A percentile compares a stretch with the other conserved stretches of the same genome.
Evolutionary conservation across 1,140 invertebrate species (phyloP).

Genomic region (Idris sp.): DNA sequence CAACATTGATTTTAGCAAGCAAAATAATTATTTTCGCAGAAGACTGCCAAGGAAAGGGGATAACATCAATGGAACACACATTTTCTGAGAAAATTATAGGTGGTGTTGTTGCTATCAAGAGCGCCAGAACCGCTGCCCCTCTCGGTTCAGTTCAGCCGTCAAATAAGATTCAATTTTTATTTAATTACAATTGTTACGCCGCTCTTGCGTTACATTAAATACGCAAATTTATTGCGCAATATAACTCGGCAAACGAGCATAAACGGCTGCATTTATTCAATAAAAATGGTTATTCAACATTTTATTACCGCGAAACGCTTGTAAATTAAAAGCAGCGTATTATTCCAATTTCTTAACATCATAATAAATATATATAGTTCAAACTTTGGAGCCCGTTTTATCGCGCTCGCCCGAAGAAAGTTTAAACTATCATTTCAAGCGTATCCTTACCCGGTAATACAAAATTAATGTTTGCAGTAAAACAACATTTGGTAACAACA

Average conservation of each 20-base stretch:
- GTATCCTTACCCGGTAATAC: slow-evolving; percentile 25
- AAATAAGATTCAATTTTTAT: neutral
- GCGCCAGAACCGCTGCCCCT: slow-evolving; percentile 17
- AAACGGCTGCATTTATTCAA: slow-evolving; percentile 22
- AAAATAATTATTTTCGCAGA: slow-evolving; percentile 20
- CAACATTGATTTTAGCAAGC: slow-evolving; percentile 9
- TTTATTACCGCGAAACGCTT: slow-evolving; percentile 27
- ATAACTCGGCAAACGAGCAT: slow-evolving; percentile 17
- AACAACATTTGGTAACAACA: slow-evolving; percentile 48
- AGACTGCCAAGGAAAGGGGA: slow-evolving; percentile 4
- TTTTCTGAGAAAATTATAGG: slow-evolving; percentile 66
- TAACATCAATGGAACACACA: slow-evolving; percentile 60
- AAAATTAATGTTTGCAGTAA: slow-evolving; percentile 41
- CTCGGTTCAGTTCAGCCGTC: too few species aligned
- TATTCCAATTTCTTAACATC: slow-evolving; percentile 49
- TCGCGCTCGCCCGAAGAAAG: slow-evolving; percentile 31
- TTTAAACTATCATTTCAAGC: slow-evolving; percentile 43
- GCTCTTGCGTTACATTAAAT: slow-evolving; percentile 7
- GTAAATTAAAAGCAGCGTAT: slow-evolving; percentile 40
- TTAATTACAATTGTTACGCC: slow-evolving; percentile 2
- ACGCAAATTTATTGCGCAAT: slow-evolving; percentile 19
- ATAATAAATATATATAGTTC: slow-evolving; percentile 40
- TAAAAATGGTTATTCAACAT: slow-evolving; percentile 28
- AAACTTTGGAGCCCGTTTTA: slow-evolving; percentile 35
- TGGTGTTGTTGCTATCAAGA: slow-evolving; percentile 19